Percentiles rank a stretch among this genome's conserved stretches.
Evolutionary conservation across 2,888 invertebrate genomes (phyloP).

Genomic region (Thymelicus sylvestris): DNA sequence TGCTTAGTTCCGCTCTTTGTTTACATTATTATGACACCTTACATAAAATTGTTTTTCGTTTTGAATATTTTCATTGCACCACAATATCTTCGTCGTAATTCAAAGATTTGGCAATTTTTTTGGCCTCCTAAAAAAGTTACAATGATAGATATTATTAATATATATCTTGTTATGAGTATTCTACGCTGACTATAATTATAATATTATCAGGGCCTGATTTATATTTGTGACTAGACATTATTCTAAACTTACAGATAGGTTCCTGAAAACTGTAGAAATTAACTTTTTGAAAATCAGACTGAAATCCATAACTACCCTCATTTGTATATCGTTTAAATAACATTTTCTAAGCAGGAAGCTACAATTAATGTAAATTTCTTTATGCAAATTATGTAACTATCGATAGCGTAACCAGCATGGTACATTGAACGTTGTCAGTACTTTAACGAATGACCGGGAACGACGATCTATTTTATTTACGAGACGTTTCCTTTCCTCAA

Average conservation of each 20-base stretch:
- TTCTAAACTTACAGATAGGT: too few species aligned
- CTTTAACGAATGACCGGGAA: background rate
- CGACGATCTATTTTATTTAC: too few species aligned
- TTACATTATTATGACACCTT: slow-evolving; percentile 41
- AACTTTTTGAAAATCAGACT: background rate
- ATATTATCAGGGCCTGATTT: too few species aligned
- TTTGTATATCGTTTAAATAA: background rate
- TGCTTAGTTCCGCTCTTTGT: slow-evolving; percentile 57
- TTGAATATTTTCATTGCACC: background rate
- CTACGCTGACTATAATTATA: too few species aligned
- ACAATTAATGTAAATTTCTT: slow-evolving; percentile 1
- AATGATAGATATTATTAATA: too few species aligned
- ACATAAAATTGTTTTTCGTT: slow-evolving; percentile 10
- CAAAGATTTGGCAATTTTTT: too few species aligned
- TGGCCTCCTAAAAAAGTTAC: too few species aligned
- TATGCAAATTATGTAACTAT: background rate
- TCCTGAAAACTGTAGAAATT: too few species aligned
- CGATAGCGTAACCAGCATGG: background rate
- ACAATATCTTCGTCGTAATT: too few species aligned
- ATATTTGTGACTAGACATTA: too few species aligned
- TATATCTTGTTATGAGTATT: too few species aligned
- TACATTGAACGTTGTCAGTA: background rate
- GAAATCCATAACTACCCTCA: background rate
- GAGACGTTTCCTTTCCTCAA: too few species aligned
- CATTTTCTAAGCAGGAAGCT: background rate